Conservation (phyloP, 2,888 invertebrate genomes). For the Pterostichus niger region DNA sequence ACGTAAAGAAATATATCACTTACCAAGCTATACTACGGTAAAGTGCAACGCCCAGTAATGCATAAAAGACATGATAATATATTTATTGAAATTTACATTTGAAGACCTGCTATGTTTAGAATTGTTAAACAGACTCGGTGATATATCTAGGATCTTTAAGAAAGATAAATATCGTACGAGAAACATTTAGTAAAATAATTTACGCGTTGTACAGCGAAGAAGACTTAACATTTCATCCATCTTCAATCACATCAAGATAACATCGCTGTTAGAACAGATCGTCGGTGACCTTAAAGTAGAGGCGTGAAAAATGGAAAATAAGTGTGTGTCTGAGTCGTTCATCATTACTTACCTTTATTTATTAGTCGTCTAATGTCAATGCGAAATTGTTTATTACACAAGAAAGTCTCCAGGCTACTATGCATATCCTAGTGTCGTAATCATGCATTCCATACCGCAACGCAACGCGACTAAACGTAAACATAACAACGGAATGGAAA, state of each 20-base stretch:
- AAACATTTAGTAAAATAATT: slow-evolving; percentile 26
- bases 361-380: slow-evolving; percentile 58
- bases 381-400: slow-evolving; percentile 62
- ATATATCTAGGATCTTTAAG: too few relatives aligned
- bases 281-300: slow-evolving; percentile 29
- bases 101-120: too few relatives aligned
- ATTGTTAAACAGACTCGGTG: too few relatives aligned
- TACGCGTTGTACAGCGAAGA: slow-evolving; percentile 13
- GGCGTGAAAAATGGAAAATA: slow-evolving; percentile 54
- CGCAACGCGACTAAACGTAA: neutral
- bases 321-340: slow-evolving; percentile 50
- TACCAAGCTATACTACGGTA: too few relatives aligned
- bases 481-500: too few relatives aligned
- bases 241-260: slow-evolving; percentile 29
- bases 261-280: slow-evolving; percentile 8
- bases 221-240: slow-evolving; percentile 35
- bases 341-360: slow-evolving; percentile 52
- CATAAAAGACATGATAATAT: too few relatives aligned
- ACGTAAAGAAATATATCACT: too few relatives aligned
- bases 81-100: too few relatives aligned
- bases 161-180: neutral
- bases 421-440: slow-evolving; percentile 59
- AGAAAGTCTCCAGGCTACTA: slow-evolving; percentile 54
- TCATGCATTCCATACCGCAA: slow-evolving; percentile 36
- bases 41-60: too few relatives aligned